These are phyloP conservation scores for Ellobius talpinus DNA, from an alignment of 2,113 vertebrate genomes.

Conservation along the genomic window DNA sequence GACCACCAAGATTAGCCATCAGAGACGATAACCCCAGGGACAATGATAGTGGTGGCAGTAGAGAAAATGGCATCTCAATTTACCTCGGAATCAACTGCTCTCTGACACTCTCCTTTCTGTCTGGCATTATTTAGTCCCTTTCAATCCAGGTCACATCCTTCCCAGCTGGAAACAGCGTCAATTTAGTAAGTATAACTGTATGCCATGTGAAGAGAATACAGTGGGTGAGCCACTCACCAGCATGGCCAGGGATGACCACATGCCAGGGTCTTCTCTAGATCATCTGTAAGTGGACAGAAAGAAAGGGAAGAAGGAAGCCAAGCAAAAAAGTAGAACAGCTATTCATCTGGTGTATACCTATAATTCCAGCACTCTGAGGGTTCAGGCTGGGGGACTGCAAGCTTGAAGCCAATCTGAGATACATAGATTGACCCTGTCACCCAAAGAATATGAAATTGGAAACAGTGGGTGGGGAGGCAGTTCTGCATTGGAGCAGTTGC, in stretches of 20 bases:
- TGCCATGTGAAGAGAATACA: not conserved
- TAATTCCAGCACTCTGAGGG: not conserved
- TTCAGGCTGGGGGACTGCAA: not conserved
- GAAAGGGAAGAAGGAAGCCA: not conserved
- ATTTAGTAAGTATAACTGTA: not conserved
- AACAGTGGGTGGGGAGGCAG: not conserved
- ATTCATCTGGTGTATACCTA: not conserved
- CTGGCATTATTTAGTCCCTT: not conserved
- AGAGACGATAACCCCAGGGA: not conserved
- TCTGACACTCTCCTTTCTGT: not conserved
- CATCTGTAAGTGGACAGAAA: not conserved
- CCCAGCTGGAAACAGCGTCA: not conserved
- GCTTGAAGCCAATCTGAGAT: not conserved
- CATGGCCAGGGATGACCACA: not conserved
- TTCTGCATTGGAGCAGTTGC: too few species aligned
- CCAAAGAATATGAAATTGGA: not conserved
- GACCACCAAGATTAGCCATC: not conserved
- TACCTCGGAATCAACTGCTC: not conserved
- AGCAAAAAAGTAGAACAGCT: not conserved
- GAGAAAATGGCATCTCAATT: not conserved
- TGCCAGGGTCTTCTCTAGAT: not conserved
- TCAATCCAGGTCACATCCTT: not conserved
- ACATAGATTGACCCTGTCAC: not conserved
- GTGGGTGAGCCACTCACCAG: not conserved
- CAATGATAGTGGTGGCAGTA: fast-evolving